Percentiles rank a stretch among this genome's conserved stretches.
Conservation (phyloP, 2,888 invertebrate genomes). For the Gymnosoma rotundatum region DNA sequence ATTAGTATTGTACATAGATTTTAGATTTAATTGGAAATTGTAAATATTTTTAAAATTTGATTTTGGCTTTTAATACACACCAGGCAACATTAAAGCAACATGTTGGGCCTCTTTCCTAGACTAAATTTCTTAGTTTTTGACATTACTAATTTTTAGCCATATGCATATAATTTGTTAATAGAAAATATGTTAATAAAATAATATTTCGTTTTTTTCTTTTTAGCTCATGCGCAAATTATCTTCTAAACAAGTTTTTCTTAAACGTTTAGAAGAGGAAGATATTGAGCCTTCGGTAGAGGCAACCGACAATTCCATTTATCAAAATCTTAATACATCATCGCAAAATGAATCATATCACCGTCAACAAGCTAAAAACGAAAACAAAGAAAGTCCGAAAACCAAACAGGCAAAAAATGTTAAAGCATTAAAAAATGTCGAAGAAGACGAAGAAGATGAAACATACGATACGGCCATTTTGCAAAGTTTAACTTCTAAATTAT, state of each 20-base stretch:
- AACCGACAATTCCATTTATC: constrained; percentile 65
- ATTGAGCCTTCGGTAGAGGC: constrained; percentile 71
- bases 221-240: constrained; percentile 80
- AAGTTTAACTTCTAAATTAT: constrained; percentile 72
- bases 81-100: too few relatives aligned
- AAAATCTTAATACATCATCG: constrained; percentile 63
- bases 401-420: constrained; percentile 42
- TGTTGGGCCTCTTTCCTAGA: too few relatives aligned
- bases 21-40: too few relatives aligned
- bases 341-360: constrained; percentile 38
- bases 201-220: constrained; percentile 44
- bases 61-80: too few relatives aligned
- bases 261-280: constrained; percentile 78
- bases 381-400: constrained; percentile 43
- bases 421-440: constrained; percentile 33
- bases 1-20: too few relatives aligned
- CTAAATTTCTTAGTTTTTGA: too few relatives aligned
- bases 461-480: constrained; percentile 71
- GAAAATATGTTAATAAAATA: too few relatives aligned
- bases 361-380: constrained; percentile 53
- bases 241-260: constrained; percentile 76
- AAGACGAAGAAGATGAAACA: constrained; percentile 77
- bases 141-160: too few relatives aligned
- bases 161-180: too few relatives aligned
- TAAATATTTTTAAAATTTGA: too few relatives aligned